phyloP scores from a whole-genome alignment of 2,888 invertebrate genomes.

The Coelopa pilipes region DNA sequence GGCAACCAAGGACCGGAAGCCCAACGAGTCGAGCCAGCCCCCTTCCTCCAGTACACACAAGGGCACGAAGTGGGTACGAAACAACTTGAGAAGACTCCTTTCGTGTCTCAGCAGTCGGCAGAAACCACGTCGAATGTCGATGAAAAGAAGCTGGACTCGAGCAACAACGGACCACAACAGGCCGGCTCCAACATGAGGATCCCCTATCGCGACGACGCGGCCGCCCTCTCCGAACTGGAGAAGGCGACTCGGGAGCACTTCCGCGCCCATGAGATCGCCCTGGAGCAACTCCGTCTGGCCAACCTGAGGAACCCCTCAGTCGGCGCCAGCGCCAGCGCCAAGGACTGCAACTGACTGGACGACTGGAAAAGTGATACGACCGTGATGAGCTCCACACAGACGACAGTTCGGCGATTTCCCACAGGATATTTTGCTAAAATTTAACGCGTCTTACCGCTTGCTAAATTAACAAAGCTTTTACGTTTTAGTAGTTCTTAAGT shows the following conservation, averaged over 20 bases:
- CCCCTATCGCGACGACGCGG: constrained; percentile 30
- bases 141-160: neutral
- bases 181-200: constrained; percentile 26
- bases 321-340: constrained; percentile 7
- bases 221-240: constrained; percentile 50
- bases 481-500: constrained; percentile 1
- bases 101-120: too few relatives aligned
- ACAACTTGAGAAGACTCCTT: too few relatives aligned
- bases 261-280: constrained; percentile 60
- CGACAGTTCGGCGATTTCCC: constrained; percentile 18
- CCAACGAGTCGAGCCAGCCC: neutral
- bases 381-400: neutral
- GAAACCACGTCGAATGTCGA: too few relatives aligned
- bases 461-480: neutral
- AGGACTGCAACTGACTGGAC: constrained; percentile 42
- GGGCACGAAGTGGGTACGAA: too few relatives aligned
- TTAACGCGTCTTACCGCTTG: neutral
- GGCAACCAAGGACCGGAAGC: neutral
- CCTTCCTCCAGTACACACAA: too few relatives aligned
- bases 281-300: constrained; percentile 59
- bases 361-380: neutral
- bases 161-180: neutral
- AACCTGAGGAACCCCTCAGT: constrained; percentile 47
- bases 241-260: constrained; percentile 60
- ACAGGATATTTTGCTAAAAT: too few relatives aligned